Evolutionary conservation across 2,113 vertebrate species (phyloP).

Genomic region (Nothobranchius kuhntae): DNA sequence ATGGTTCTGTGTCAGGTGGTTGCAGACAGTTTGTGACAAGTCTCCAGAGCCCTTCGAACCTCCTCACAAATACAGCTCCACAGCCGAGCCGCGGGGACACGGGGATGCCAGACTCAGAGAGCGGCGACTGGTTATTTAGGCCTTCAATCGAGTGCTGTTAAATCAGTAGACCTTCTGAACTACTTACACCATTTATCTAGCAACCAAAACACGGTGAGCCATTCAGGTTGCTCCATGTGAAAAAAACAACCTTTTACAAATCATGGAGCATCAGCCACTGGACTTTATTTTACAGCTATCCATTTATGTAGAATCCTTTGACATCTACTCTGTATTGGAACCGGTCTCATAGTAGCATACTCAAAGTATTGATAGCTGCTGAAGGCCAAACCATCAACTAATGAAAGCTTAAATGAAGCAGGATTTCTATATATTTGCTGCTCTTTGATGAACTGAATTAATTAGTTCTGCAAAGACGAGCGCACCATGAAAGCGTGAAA

Average conservation of each 20-base stretch:
- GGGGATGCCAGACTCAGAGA: neutral
- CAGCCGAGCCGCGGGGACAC: slow-evolving; percentile 9
- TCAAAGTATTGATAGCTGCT: slow-evolving; percentile 3
- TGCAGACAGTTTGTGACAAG: slow-evolving; percentile 20
- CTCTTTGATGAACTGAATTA: slow-evolving; percentile 16
- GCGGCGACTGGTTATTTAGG: slow-evolving; percentile 12
- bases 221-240: neutral
- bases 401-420: slow-evolving; percentile 10
- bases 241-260: slow-evolving; percentile 5
- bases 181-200: slow-evolving; percentile 4
- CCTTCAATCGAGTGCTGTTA: neutral
- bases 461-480: neutral
- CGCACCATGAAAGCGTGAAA: slow-evolving; percentile 20
- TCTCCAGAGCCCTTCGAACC: slow-evolving; percentile 22
- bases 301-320: neutral
- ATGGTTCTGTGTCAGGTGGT: slow-evolving; percentile 13
- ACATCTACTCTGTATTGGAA: slow-evolving; percentile 5
- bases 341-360: neutral
- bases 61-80: slow-evolving; percentile 24
- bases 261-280: neutral
- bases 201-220: neutral
- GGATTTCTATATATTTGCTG: neutral
- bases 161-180: slow-evolving; percentile 1
- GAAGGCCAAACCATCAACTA: slow-evolving; percentile 4
- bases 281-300: slow-evolving; percentile 10